A percentile compares a stretch with the other conserved stretches of the same genome.
Evolutionary conservation across 2,113 vertebrate species (phyloP).

Genomic region (Pomatorhinus ruficollis): DNA sequence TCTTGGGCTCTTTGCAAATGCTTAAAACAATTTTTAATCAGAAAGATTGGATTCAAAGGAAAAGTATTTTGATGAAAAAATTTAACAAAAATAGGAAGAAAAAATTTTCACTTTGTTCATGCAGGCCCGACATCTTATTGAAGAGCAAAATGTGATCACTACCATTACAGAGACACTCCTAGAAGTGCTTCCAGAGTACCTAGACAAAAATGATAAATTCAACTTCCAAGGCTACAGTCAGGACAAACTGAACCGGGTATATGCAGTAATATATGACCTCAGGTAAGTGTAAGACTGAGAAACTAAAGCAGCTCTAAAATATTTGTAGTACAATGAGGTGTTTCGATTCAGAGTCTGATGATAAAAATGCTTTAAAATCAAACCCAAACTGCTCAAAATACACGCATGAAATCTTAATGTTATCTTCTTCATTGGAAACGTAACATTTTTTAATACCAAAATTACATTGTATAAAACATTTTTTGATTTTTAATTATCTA

Average conservation of each 20-base stretch:
- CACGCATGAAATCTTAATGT: not conserved
- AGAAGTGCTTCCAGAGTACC: constrained; percentile 89
- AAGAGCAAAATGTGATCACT: constrained; percentile 90
- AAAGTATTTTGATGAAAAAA: not conserved
- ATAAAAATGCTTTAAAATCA: not conserved
- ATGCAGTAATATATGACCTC: constrained; percentile 93
- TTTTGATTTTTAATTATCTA: not conserved
- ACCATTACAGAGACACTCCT: constrained; percentile 90
- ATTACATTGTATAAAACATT: not conserved
- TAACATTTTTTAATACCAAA: not conserved
- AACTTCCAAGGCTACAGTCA: constrained; percentile 95
- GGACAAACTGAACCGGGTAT: constrained; percentile 88
- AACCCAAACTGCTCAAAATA: not conserved
- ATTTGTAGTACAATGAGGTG: not conserved
- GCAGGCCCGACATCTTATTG: constrained; percentile 93
- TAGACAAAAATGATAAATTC: constrained; percentile 90
- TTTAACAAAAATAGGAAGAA: not conserved
- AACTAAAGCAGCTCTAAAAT: not conserved
- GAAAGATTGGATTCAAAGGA: not conserved
- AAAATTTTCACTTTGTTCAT: not conserved
- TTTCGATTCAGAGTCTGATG: not conserved
- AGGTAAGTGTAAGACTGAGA: constrained; percentile 76
- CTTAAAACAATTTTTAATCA: not conserved
- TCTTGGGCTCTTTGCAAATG: not conserved
- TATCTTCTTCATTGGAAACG: not conserved